Evolutionary conservation across 2,888 invertebrate species (phyloP).

Genomic region (Temnothorax ravouxi): DNA sequence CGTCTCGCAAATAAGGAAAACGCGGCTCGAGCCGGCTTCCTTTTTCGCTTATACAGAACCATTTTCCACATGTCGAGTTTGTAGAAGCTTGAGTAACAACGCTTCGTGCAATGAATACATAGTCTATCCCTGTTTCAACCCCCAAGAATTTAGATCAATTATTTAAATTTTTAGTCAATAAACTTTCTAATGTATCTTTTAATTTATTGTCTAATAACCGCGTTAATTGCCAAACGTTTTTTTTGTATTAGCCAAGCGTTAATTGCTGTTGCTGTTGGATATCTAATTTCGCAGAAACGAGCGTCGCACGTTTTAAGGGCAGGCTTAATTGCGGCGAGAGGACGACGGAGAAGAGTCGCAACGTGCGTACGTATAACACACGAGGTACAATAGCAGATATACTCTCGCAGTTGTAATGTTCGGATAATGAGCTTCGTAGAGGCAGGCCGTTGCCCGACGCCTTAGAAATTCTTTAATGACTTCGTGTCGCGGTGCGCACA

Average conservation of each 20-base stretch:
- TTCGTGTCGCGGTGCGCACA: constrained; percentile 77
- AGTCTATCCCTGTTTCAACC: not conserved
- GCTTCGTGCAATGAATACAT: not conserved
- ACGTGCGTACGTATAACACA: constrained; percentile 13
- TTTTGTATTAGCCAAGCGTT: constrained; percentile 52
- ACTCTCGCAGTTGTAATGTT: constrained; percentile 36
- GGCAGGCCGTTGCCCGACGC: constrained; percentile 83
- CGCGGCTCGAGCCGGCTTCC: not conserved
- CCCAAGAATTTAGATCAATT: not conserved
- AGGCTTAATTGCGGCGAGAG: constrained; percentile 61
- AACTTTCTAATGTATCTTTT: constrained; percentile 1
- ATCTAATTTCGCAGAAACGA: constrained; percentile 51
- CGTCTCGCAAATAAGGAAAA: constrained; percentile 14
- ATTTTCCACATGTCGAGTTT: not conserved
- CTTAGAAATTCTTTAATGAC: constrained; percentile 84
- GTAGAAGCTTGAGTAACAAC: not conserved
- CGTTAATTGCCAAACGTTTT: constrained; percentile 51
- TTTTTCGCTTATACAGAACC: not conserved
- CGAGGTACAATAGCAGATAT: constrained; percentile 42
- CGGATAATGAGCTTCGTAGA: constrained; percentile 62
- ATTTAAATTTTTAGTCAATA: not conserved
- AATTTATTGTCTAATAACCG: not conserved
- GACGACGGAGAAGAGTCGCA: constrained; percentile 45
- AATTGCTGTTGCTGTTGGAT: constrained; percentile 30
- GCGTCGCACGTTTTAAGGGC: constrained; percentile 52